These are phyloP conservation scores for Ophion obscuratus DNA, from an alignment of 2,888 invertebrate species.

Conservation along the genomic window DNA sequence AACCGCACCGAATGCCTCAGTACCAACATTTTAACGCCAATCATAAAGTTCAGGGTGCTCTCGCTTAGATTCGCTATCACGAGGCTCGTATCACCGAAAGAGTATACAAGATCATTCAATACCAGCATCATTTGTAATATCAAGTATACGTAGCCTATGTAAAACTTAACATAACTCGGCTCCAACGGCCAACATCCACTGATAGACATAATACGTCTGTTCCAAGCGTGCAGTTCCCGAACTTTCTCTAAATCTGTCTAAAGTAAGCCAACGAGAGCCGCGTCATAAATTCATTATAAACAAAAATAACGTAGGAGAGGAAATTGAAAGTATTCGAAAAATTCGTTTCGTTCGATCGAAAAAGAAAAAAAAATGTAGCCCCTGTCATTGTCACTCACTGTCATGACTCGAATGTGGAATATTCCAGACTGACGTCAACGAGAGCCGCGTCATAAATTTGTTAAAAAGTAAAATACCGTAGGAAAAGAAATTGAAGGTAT, in stretches of 20 bases:
- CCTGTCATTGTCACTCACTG: background rate
- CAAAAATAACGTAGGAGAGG: background rate
- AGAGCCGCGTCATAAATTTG: no score
- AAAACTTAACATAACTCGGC: no score
- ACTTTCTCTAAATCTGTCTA: conserved; percentile 37
- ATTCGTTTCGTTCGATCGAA: background rate
- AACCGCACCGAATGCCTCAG: no score
- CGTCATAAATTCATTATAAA: background rate
- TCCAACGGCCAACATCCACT: conserved; percentile 46
- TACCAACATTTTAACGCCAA: no score
- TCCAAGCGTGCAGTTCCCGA: conserved; percentile 38
- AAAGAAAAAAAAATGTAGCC: background rate
- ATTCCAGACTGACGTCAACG: background rate
- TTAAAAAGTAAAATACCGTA: background rate
- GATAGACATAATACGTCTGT: conserved; percentile 34
- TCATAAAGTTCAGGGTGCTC: conserved; percentile 15
- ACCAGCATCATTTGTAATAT: conserved; percentile 11
- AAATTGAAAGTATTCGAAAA: background rate
- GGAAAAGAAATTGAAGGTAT: background rate
- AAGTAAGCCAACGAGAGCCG: background rate
- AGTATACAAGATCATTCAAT: conserved; percentile 24
- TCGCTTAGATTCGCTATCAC: conserved; percentile 54
- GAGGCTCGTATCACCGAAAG: conserved; percentile 42
- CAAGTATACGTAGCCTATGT: conserved; percentile 20
- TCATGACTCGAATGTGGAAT: conserved; percentile 1